These are phyloP conservation scores for Porites lutea DNA, from an alignment of 64 coral and sea anemone species.

Conservation along the genomic window DNA sequence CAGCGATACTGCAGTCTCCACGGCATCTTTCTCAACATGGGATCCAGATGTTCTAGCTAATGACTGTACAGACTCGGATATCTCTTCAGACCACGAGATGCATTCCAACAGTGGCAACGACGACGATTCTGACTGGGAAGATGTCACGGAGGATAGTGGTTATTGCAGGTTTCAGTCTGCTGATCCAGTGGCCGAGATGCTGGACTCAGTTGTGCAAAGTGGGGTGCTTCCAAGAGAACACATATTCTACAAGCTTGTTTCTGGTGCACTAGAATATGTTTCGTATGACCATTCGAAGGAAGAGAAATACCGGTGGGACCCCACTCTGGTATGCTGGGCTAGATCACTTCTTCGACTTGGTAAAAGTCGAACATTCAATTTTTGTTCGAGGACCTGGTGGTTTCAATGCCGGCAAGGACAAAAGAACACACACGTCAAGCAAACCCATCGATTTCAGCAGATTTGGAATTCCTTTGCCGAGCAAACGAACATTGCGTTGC, in stretches of 20 bases:
- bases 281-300: constrained; percentile 64
- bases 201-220: constrained; percentile 68
- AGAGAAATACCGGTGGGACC: constrained; percentile 75
- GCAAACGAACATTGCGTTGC: constrained; percentile 59
- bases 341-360: constrained; percentile 78
- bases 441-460: constrained; percentile 66
- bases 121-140: constrained; percentile 60
- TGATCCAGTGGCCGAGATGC: constrained; percentile 74
- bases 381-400: constrained; percentile 65
- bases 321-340: constrained; percentile 64
- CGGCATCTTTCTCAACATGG: constrained; percentile 35
- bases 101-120: constrained; percentile 44
- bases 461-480: constrained; percentile 72
- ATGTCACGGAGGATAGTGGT: constrained; percentile 64
- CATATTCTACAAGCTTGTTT: constrained; percentile 74
- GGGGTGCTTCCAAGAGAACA: constrained; percentile 55
- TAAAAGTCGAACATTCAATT: constrained; percentile 65
- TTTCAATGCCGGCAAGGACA: constrained; percentile 59
- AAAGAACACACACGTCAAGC: constrained; percentile 30
- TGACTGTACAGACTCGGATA: constrained; percentile 59
- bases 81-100: constrained; percentile 33
- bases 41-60: background rate
- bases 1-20: constrained; percentile 36
- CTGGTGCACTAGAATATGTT: constrained; percentile 56
- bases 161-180: constrained; percentile 60